Percentiles rank a stretch among this genome's conserved stretches.
These are phyloP conservation scores for Isurus oxyrinchus DNA, from an alignment of 2,113 vertebrate species.

Conservation along the genomic window DNA sequence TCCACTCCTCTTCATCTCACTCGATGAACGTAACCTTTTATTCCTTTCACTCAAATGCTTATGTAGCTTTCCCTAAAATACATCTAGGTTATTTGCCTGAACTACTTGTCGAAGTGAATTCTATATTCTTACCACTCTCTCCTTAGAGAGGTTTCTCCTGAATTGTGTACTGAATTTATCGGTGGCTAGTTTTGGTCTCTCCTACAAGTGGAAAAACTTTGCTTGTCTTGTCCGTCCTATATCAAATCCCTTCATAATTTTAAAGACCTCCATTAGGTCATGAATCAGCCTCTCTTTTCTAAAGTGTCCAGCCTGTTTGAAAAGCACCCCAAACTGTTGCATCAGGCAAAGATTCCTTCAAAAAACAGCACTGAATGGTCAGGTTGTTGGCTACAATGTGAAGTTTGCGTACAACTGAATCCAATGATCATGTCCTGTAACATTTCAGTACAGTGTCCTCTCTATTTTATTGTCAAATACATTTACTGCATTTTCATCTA, in stretches of 20 bases:
- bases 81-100: too few species aligned
- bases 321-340: not conserved
- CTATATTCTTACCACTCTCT: too few species aligned
- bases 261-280: not conserved
- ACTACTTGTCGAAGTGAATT: too few species aligned
- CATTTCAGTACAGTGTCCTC: not conserved
- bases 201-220: too few species aligned
- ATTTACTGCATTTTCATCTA: not conserved
- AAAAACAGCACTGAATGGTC: not conserved
- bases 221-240: not conserved
- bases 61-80: too few species aligned
- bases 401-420: not conserved
- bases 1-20: too few species aligned
- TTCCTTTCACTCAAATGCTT: too few species aligned
- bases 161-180: not conserved
- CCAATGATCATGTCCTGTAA: not conserved
- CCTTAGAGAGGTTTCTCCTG: too few species aligned
- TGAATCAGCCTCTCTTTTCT: too few species aligned
- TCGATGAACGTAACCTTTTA: too few species aligned
- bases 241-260: not conserved
- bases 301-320: not conserved
- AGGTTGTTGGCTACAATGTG: not conserved
- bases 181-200: not conserved
- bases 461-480: not conserved
- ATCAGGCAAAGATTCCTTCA: not conserved